phyloP scores from a whole-genome alignment of 2,888 invertebrate genomes.

The Athalia cordata region DNA sequence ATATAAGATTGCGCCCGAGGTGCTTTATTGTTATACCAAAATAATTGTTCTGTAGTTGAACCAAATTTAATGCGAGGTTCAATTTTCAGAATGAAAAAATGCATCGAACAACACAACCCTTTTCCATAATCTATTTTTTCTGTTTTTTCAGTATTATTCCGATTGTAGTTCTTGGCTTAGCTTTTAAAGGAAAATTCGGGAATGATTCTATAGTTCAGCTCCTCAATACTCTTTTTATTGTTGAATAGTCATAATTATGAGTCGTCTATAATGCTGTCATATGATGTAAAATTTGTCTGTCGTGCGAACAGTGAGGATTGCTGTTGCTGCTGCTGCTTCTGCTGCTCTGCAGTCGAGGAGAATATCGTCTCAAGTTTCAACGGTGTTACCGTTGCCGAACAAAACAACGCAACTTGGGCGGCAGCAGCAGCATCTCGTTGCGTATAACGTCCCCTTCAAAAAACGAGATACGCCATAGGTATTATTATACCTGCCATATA shows the following conservation, averaged over 20 bases:
- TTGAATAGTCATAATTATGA: background rate
- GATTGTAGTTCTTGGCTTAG: too few species aligned
- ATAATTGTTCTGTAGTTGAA: background rate
- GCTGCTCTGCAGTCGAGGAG: conserved; percentile 56
- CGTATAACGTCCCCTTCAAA: background rate
- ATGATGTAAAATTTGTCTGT: background rate
- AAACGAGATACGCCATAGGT: background rate
- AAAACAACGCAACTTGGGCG: conserved; percentile 52
- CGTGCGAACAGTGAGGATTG: background rate
- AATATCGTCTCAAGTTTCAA: conserved; percentile 66
- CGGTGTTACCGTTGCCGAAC: conserved; percentile 61
- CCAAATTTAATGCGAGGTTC: background rate
- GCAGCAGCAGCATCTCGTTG: background rate
- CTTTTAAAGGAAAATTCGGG: too few species aligned
- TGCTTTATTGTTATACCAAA: background rate
- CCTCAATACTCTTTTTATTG: too few species aligned
- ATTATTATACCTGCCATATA: too few species aligned
- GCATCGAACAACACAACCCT: background rate
- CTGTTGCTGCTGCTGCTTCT: conserved; percentile 34
- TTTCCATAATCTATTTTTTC: background rate
- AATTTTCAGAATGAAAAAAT: background rate
- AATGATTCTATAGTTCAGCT: too few species aligned
- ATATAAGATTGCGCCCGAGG: conserved; percentile 19
- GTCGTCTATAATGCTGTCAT: background rate
- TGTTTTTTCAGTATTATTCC: background rate